Percentiles rank a stretch among this genome's conserved stretches.
Evolutionary conservation across 2,797 vertebrate species (phyloP).

Genomic region (Tapera naevia): DNA sequence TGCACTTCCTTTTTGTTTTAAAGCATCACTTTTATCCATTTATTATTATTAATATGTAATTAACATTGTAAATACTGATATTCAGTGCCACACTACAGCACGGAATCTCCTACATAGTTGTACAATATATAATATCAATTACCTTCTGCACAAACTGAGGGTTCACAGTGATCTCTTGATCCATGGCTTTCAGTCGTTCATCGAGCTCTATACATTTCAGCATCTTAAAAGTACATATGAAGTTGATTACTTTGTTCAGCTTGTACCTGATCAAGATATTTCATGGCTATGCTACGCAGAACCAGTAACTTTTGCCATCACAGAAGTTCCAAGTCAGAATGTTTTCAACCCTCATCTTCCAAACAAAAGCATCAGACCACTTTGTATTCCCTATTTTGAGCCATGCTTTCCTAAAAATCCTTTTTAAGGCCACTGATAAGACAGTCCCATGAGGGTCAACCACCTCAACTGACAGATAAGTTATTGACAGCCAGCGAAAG

Average conservation of each 20-base stretch:
- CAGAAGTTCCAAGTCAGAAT: not conserved
- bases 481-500: not conserved
- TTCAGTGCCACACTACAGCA: not conserved
- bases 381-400: not conserved
- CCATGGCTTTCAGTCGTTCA: slow-evolving; percentile 99
- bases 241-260: not conserved
- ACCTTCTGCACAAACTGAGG: slow-evolving; percentile 99
- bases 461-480: not conserved
- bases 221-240: slow-evolving; percentile 81
- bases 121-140: not conserved
- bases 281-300: fast-evolving
- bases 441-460: not conserved
- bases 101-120: not conserved
- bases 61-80: not conserved
- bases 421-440: not conserved
- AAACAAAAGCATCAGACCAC: not conserved
- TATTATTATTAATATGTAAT: not conserved
- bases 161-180: slow-evolving; percentile 99
- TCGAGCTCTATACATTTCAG: slow-evolving; percentile 99
- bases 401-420: not conserved
- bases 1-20: not conserved
- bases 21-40: not conserved
- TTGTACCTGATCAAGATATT: not conserved
- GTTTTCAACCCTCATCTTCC: not conserved
- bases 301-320: not conserved